A percentile compares a stretch with the other conserved stretches of the same genome.
Conservation (phyloP, 2,888 invertebrate species). For the Frankliniella intonsa region DNA sequence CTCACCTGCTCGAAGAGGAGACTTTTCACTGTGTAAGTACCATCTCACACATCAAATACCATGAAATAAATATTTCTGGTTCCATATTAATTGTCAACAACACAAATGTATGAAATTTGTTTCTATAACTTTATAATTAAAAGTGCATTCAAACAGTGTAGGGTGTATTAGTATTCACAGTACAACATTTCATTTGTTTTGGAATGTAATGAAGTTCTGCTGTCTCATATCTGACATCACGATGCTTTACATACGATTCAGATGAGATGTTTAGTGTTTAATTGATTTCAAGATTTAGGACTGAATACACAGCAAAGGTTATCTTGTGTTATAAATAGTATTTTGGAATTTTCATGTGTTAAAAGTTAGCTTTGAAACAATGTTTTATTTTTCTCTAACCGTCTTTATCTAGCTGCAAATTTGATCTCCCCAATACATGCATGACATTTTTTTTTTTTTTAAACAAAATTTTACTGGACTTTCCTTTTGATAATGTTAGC, state of each 20-base stretch:
- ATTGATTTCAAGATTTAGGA: no score
- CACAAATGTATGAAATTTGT: no score
- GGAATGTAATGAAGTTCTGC: no score
- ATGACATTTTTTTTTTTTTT: conserved; percentile 28
- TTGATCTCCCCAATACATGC: conserved; percentile 25
- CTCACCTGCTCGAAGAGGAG: conserved; percentile 45
- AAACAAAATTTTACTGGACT: conserved; percentile 34
- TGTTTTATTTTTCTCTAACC: not conserved
- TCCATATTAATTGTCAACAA: conserved; percentile 35
- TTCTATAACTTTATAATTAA: no score
- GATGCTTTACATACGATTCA: no score
- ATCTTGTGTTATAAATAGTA: not conserved
- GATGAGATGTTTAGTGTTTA: no score
- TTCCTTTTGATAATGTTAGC: not conserved
- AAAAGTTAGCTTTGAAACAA: not conserved
- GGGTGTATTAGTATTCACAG: no score
- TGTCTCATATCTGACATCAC: no score
- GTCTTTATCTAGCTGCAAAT: conserved; percentile 29
- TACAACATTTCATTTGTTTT: no score
- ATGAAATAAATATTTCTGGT: conserved; percentile 38
- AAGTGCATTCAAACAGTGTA: no score
- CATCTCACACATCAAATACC: conserved; percentile 37
- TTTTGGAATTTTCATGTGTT: not conserved
- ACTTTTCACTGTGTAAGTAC: conserved; percentile 78
- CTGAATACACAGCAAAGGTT: no score